Evolutionary conservation across 2,888 invertebrate genomes (phyloP).

Genomic region (Andrena flavipes): DNA sequence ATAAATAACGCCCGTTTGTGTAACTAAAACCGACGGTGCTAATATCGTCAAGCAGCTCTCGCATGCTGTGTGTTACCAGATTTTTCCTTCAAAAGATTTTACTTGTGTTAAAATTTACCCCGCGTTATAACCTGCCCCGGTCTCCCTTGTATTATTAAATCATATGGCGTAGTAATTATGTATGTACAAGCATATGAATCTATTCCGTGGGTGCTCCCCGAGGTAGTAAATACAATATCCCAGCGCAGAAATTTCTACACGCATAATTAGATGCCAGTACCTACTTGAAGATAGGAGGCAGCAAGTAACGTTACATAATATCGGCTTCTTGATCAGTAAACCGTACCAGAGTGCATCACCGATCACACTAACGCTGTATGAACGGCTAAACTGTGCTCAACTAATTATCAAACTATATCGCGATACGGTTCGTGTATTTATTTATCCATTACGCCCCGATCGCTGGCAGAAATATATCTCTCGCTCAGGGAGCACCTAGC

Average conservation of each 20-base stretch:
- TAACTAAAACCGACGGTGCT: too few species aligned
- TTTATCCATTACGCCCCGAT: neutral
- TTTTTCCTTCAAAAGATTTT: too few species aligned
- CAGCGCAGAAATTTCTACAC: constrained; percentile 27
- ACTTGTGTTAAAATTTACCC: too few species aligned
- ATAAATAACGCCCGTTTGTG: too few species aligned
- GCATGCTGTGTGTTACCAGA: too few species aligned
- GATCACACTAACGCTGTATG: neutral
- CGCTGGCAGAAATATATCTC: too few species aligned
- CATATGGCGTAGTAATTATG: constrained; percentile 12
- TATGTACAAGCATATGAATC: constrained; percentile 28
- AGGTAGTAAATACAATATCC: constrained; percentile 12
- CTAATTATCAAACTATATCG: constrained; percentile 8
- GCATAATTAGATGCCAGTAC: constrained; percentile 42
- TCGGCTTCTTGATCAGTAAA: constrained; percentile 29
- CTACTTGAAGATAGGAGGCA: neutral
- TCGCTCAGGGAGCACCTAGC: too few species aligned
- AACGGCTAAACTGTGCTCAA: neutral
- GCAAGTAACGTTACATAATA: constrained; percentile 16
- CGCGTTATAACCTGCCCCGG: too few species aligned
- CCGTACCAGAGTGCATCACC: neutral
- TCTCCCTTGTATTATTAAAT: neutral
- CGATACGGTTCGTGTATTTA: neutral
- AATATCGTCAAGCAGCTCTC: too few species aligned
- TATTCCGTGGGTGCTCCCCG: constrained; percentile 24